Percentiles rank a stretch among this genome's conserved stretches.
Evolutionary conservation across 2,113 vertebrate species (phyloP).

Genomic region (Typhlomys cinereus): DNA sequence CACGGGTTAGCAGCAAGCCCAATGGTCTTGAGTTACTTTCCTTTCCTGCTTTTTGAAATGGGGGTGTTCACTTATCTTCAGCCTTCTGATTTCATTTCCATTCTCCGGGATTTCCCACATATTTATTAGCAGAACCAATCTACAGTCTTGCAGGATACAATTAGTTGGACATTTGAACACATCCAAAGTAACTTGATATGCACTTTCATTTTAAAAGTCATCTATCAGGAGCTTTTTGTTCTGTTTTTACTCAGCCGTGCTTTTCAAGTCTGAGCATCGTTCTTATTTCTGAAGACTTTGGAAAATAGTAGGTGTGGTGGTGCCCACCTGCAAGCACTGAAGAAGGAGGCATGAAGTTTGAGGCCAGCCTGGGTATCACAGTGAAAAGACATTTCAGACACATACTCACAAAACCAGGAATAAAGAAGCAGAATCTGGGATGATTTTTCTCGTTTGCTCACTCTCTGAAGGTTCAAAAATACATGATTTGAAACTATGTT

Average conservation of each 20-base stretch:
- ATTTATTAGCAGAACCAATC: background rate
- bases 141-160: conserved; percentile 16
- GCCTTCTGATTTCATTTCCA: background rate
- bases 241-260: background rate
- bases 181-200: background rate
- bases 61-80: conserved; percentile 3
- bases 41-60: conserved; percentile 15
- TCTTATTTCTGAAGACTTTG: conserved; percentile 5
- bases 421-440: background rate
- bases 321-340: background rate
- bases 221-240: background rate
- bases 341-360: background rate
- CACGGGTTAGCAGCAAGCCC: background rate
- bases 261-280: background rate
- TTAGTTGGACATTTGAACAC: conserved; percentile 51
- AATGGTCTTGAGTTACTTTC: background rate
- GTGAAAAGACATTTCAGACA: background rate
- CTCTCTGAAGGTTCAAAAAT: background rate
- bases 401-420: background rate
- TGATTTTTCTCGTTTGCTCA: background rate
- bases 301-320: background rate
- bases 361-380: background rate
- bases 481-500: background rate
- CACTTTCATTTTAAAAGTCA: background rate
- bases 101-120: conserved; percentile 23